Evolutionary conservation across 2,113 vertebrate genomes (phyloP).

Genomic region (Corythaixoides concolor): DNA sequence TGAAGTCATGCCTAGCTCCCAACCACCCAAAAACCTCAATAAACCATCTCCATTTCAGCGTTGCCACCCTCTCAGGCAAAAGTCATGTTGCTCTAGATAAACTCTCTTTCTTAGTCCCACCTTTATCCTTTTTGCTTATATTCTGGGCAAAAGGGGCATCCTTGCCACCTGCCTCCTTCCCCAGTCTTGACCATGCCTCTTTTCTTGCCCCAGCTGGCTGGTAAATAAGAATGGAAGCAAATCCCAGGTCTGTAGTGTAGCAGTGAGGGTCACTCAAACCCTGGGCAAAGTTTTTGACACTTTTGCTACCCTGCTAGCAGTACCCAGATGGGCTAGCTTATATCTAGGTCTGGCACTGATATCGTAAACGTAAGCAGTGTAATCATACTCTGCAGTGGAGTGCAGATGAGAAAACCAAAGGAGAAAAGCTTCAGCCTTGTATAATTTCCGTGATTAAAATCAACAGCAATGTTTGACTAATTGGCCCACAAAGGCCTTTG

Average conservation of each 20-base stretch:
- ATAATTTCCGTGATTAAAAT: constrained; percentile 66
- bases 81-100: not conserved
- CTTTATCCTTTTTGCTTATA: not conserved
- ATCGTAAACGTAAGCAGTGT: constrained; percentile 13
- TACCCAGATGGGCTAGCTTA: not conserved
- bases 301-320: not conserved
- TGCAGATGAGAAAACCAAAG: constrained; percentile 45
- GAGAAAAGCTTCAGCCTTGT: constrained; percentile 24
- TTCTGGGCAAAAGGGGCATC: not conserved
- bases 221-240: not conserved
- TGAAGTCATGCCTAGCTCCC: not conserved
- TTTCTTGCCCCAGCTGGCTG: not conserved
- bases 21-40: not conserved
- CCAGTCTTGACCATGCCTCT: not conserved
- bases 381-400: constrained; percentile 26
- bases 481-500: constrained; percentile 54
- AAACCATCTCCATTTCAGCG: not conserved
- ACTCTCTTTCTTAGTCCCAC: not conserved
- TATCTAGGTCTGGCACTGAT: not conserved
- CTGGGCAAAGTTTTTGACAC: not conserved
- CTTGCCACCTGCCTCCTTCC: not conserved
- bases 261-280: not conserved
- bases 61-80: not conserved
- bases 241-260: not conserved
- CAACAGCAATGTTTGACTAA: constrained; percentile 57